phyloP scores from a whole-genome alignment of 2,888 invertebrate species.

The Elegia similella region DNA sequence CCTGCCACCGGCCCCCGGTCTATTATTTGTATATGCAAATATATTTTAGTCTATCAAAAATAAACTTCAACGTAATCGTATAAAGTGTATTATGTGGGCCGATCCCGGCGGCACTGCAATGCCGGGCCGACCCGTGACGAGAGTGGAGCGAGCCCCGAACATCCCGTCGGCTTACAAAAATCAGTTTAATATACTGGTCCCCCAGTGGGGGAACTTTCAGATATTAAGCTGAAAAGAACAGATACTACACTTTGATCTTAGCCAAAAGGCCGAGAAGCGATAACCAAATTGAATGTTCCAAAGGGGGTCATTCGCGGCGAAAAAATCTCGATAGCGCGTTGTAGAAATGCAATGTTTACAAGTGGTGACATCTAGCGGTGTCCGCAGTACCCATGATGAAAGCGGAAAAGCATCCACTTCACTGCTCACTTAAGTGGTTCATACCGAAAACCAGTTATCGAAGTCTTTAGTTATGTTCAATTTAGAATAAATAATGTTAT shows the following conservation, averaged over 20 bases:
- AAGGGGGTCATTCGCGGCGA: background rate
- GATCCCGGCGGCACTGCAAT: conserved; percentile 8
- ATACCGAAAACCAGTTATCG: no score
- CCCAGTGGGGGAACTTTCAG: conserved; percentile 6
- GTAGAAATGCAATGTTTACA: background rate
- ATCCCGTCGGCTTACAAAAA: conserved; percentile 3
- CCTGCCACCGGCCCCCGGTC: no score
- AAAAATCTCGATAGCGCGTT: background rate
- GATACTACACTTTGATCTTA: conserved; percentile 8
- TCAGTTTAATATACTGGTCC: conserved; percentile 8
- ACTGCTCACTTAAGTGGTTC: no score
- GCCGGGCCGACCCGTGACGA: conserved; percentile 4
- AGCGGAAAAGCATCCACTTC: background rate
- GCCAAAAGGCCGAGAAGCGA: conserved; percentile 10
- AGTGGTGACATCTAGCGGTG: background rate
- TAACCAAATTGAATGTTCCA: background rate
- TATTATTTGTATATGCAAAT: no score
- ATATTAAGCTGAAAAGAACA: conserved; percentile 8
- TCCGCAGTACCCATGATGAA: background rate
- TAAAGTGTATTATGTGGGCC: background rate
- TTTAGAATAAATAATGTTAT: no score
- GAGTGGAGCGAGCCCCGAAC: conserved; percentile 7
- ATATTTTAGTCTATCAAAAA: no score
- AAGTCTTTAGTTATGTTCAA: no score
- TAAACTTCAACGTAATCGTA: background rate